Evolutionary conservation across 2,113 vertebrate species (phyloP), one percentile per base, ranked within the genome.

Genomic region (Podarcis muralis): DNA sequence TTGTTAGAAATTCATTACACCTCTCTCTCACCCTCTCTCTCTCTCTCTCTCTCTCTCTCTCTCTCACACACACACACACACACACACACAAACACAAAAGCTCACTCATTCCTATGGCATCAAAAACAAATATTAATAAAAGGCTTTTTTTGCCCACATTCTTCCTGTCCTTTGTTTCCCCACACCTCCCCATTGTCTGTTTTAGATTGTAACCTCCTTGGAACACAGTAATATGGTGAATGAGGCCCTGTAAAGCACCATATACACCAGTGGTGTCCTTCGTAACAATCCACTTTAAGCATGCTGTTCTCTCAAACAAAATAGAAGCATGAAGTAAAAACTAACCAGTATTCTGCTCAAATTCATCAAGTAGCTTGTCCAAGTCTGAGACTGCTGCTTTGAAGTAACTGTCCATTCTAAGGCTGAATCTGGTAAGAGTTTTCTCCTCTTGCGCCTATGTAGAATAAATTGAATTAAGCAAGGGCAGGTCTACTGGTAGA

Each of bases 341-440:
- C 97, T 94, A 93, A 99, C 99, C 99, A 96, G 98, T 94, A 83
- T 96, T 98, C 92, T 98, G 97, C 92, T 99, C 99, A 96, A 99
- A 99, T 95, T 99, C 99, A 95, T 99, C 98, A 1, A 99, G 98
- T 57, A 99, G 96, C 92, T 98, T 99, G 97, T 99, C 99, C 96
- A 99, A 94, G 94, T 99, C 98, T 96, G 97, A 98, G 84, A 99
- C 98, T 80, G 98, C 99, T 92, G 99, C 98, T 96, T 98, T 98
- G 94, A 99, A 99, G 94, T 98, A 99, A 97, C 96, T 98, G 92
- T 99, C 99, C 99, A 99, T 99, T 94, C 95, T 98, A 95, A 83
- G 88, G 92, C 69, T 75, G 89, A 90, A 69, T 90, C 62, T 62
- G 86, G 27, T 53, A 71, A 93, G 48, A 86, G 82, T 91, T 94